Base-by-base conservation (phyloP, 2,888 invertebrate genomes). In the Ellobium chinense region DNA sequence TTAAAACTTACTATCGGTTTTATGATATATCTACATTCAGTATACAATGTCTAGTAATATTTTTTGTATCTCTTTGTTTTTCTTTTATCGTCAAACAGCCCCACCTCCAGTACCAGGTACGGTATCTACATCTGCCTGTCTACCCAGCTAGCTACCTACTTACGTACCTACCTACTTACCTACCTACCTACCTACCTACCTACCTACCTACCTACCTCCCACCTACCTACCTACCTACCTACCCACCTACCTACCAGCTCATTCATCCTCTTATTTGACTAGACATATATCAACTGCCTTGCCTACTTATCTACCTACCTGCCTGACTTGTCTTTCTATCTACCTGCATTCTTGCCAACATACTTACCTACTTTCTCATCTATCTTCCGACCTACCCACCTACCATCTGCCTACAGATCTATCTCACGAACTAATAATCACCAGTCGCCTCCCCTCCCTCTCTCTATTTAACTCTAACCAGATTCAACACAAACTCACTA, bases 71-170 rank as follows among this genome's bases (percentile, higher is more conserved):
- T 68, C 12, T 39, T 65, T 34, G 12, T 63, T 2, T 56, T 58
- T 56, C 36, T 34, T 27, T 56, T 56, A 46, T 36, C 34, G 0
- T 7, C 0, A 36, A 31, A 65, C 77, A 78, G 77, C 14, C n/a
- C 77, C 77, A 29, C 77, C 77, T 4, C 77, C 77, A 21, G 77
- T 78, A 1, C 77, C 77, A 78, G 77, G 77, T 78, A 69, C 1
- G 69, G 2, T 29, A 2, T 18, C 14, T 9, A 2, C 27, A 63
- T 31, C 27, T 63, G 18, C 27, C 63, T 63, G 3, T 63, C 63
- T 29, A 18, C 3, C 63, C 18, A 31, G 18, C 31, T 29, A 63
- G 3, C 63, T 18, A 63, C 4, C 31, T 29, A 9, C n/a, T n/a
- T 27, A 24, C n/a, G 9, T 46, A 46, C 18, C 46, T 46, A 46